A percentile compares a stretch with the other conserved stretches of the same genome.
These are phyloP conservation scores for Agrochola lychnidis DNA, from an alignment of 2,888 invertebrate genomes.

Conservation along the genomic window DNA sequence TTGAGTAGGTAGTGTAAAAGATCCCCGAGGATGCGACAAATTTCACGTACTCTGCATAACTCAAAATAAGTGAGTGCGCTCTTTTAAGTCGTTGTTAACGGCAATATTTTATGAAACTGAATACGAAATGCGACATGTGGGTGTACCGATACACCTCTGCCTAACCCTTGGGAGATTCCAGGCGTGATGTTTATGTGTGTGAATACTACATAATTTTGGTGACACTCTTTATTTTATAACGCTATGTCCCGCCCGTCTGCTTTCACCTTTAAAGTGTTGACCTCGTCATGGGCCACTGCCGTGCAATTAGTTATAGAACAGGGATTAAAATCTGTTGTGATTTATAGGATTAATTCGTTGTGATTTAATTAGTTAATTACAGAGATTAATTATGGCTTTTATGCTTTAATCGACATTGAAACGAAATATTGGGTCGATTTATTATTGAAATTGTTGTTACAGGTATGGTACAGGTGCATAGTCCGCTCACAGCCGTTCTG, in stretches of 20 bases:
- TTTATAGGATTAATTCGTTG: slow-evolving; percentile 18
- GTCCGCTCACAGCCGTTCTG: background rate
- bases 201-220: background rate
- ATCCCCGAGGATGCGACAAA: background rate
- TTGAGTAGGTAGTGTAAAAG: background rate
- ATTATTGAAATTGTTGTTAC: slow-evolving; percentile 21
- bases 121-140: too few relatives aligned
- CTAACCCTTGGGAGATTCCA: too few relatives aligned
- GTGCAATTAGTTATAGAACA: slow-evolving; percentile 19
- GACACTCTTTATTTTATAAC: background rate
- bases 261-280: background rate
- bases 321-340: slow-evolving; percentile 23
- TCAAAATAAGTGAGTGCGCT: background rate
- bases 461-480: too few relatives aligned
- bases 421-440: slow-evolving; percentile 13
- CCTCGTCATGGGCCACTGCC: background rate
- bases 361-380: slow-evolving; percentile 21
- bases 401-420: slow-evolving; percentile 6
- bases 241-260: background rate
- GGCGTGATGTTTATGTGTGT: too few relatives aligned
- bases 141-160: too few relatives aligned
- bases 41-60: too few relatives aligned
- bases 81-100: too few relatives aligned
- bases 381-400: slow-evolving; percentile 16
- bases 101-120: background rate